Conservation (phyloP, 2,888 invertebrate genomes). For the Drosophila ochracea region DNA sequence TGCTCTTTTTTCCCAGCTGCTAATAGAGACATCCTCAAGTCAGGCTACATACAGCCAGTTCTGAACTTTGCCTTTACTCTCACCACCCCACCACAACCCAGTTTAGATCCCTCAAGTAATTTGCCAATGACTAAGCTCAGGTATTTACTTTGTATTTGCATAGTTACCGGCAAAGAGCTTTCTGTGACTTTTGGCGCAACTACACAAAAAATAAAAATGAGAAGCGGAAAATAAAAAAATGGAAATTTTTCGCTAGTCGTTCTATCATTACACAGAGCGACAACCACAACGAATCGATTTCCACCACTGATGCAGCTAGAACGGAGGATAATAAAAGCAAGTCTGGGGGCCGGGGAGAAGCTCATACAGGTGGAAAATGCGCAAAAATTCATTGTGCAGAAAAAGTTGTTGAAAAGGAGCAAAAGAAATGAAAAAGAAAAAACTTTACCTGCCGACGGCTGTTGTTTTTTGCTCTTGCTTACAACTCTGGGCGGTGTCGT, state of each 20-base stretch:
- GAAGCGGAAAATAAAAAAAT: conserved; percentile 18
- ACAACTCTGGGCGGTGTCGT: conserved; percentile 9
- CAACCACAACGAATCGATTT: conserved; percentile 78
- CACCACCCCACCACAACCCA: background rate
- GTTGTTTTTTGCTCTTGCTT: conserved; percentile 58
- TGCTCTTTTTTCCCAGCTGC: conserved; percentile 22
- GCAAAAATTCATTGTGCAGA: conserved; percentile 82
- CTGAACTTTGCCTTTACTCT: conserved; percentile 24
- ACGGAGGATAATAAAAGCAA: background rate
- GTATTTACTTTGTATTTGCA: conserved; percentile 66
- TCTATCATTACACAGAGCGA: conserved; percentile 62
- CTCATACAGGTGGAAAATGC: conserved; percentile 81
- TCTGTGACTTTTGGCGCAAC: conserved; percentile 49
- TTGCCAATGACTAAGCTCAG: conserved; percentile 62
- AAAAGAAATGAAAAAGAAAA: conserved; percentile 23
- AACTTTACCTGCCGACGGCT: conserved; percentile 69
- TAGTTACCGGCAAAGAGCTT: conserved; percentile 58
- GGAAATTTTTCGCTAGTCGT: conserved; percentile 41
- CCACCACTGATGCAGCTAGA: conserved; percentile 33
- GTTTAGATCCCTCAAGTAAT: conserved; percentile 24
- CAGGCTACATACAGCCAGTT: background rate
- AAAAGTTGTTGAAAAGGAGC: conserved; percentile 60
- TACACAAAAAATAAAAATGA: conserved; percentile 17
- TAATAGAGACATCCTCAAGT: conserved; percentile 37
- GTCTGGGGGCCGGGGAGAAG: conserved; percentile 9